These are phyloP conservation scores for Protosalanx chinensis DNA, from an alignment of 2,797 vertebrate genomes.

Conservation along the genomic window DNA sequence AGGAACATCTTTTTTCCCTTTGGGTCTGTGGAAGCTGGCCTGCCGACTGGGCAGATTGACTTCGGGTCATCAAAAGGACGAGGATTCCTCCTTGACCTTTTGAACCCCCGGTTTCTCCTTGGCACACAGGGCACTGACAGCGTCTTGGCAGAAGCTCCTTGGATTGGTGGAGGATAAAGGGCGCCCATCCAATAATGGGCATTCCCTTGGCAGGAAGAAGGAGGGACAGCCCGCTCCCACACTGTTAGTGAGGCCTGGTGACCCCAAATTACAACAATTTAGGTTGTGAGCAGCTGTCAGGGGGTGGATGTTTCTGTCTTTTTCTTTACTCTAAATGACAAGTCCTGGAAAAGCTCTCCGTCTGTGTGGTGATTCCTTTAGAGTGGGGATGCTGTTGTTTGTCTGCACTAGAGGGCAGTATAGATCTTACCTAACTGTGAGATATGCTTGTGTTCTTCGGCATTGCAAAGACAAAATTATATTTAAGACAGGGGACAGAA, in stretches of 20 bases:
- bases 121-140: slow-evolving; percentile 27
- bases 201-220: slow-evolving; percentile 39
- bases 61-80: background rate
- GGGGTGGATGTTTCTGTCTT: background rate
- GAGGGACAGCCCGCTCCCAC: background rate
- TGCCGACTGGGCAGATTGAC: slow-evolving; percentile 8
- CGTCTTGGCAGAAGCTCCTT: slow-evolving; percentile 32
- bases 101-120: slow-evolving; percentile 62
- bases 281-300: background rate
- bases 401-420: slow-evolving; percentile 57
- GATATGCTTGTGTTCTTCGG: background rate
- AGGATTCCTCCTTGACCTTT: slow-evolving; percentile 54
- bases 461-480: background rate
- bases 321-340: background rate
- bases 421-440: slow-evolving; percentile 32
- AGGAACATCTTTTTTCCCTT: background rate
- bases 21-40: background rate
- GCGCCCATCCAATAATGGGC: slow-evolving; percentile 29
- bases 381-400: background rate
- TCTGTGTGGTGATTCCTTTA: background rate
- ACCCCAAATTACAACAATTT: too few species aligned
- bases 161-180: slow-evolving; percentile 31
- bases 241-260: background rate
- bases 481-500: background rate
- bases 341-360: background rate